Conservation (phyloP, 1,140 invertebrate species). For the Polyergus mexicanus region DNA sequence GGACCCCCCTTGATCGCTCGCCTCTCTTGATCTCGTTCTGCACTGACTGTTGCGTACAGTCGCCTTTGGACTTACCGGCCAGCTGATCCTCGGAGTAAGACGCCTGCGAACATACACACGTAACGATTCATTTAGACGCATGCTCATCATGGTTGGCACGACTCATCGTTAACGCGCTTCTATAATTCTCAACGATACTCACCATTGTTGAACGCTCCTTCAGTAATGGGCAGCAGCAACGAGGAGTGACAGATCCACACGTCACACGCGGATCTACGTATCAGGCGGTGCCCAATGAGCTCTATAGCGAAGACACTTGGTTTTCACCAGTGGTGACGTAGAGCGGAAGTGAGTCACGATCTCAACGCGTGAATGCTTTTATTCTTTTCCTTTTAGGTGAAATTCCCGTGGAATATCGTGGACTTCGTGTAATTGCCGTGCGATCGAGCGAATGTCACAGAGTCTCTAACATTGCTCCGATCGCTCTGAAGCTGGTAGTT, state of each 20-base stretch:
- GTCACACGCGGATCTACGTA: neutral
- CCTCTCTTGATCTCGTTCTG: conserved; percentile 67
- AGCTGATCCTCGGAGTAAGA: conserved; percentile 96
- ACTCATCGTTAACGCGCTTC: neutral
- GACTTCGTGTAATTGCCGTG: neutral
- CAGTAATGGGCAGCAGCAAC: neutral
- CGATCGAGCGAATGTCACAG: neutral
- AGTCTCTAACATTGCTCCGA: conserved; percentile 6
- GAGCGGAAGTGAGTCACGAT: conserved; percentile 61
- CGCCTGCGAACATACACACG: conserved; percentile 87
- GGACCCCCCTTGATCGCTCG: conserved; percentile 81
- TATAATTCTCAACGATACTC: conserved; percentile 16
- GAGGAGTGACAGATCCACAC: neutral
- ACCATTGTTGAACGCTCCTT: conserved; percentile 37
- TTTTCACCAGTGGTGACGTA: conserved; percentile 40
- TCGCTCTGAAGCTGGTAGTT: neutral
- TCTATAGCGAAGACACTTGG: neutral
- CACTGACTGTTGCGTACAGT: conserved; percentile 41
- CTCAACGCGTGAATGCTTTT: neutral
- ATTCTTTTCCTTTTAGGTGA: neutral
- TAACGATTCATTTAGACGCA: conserved; percentile 43
- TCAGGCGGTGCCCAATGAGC: conserved; percentile 31
- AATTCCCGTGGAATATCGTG: neutral
- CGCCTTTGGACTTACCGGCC: conserved; percentile 91
- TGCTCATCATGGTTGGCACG: neutral